phyloP scores from a whole-genome alignment of 2,113 vertebrate species.

The Numenius arquata region DNA sequence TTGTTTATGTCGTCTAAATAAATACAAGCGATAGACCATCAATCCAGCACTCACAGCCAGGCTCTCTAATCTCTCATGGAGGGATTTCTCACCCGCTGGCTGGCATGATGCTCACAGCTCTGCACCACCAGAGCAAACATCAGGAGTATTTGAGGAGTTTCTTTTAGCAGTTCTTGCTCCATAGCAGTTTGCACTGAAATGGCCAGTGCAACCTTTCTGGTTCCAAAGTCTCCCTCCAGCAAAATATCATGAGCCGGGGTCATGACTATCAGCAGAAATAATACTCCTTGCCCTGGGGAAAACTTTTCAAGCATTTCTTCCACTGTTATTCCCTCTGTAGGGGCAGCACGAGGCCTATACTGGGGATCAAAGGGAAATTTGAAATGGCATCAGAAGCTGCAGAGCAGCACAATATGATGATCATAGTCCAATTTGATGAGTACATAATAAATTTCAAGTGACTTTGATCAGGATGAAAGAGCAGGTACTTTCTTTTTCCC shows the following conservation, averaged over 20 bases:
- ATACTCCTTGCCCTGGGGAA: not conserved
- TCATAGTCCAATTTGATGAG: not conserved
- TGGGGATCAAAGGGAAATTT: not conserved
- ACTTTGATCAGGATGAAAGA: not conserved
- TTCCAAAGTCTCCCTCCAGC: constrained; percentile 19
- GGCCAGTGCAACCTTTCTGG: not conserved
- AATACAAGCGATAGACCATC: not conserved
- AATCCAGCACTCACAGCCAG: not conserved
- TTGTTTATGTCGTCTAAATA: not conserved
- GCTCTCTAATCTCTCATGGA: not conserved
- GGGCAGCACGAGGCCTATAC: not conserved
- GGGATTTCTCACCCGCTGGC: not conserved
- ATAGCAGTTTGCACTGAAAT: not conserved
- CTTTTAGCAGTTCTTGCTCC: not conserved
- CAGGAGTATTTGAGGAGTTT: not conserved
- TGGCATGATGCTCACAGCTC: accelerated
- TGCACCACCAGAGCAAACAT: not conserved
- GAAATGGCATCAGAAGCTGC: not conserved
- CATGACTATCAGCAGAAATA: constrained; percentile 7
- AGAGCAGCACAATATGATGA: not conserved
- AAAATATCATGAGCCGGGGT: not conserved
- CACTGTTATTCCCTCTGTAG: not conserved
- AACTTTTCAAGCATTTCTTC: not conserved
- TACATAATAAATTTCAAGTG: not conserved
- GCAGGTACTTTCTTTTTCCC: not conserved